Conservation (phyloP, 2,888 invertebrate genomes). For the Phalera bucephala region DNA sequence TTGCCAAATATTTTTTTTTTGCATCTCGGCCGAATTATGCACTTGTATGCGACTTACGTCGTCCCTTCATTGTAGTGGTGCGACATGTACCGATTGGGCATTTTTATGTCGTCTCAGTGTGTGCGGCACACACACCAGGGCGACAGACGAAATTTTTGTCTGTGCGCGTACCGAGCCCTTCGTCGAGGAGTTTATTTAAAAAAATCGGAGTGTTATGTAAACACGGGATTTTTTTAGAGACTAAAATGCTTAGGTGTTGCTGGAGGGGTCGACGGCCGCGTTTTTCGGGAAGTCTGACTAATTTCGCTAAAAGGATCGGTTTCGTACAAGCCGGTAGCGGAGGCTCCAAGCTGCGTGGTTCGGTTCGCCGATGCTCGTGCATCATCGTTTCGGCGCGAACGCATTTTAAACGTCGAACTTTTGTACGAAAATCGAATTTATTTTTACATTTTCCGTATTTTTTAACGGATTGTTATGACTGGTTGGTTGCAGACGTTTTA, state of each 20-base stretch:
- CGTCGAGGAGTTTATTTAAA: slow-evolving; percentile 68
- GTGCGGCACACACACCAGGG: slow-evolving; percentile 69
- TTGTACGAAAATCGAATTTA: slow-evolving; percentile 9
- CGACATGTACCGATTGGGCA: slow-evolving; percentile 79
- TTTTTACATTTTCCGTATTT: slow-evolving; percentile 3
- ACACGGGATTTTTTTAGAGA: slow-evolving; percentile 66
- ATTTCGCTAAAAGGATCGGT: slow-evolving; percentile 68
- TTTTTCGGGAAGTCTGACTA: slow-evolving; percentile 81
- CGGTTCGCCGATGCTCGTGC: slow-evolving; percentile 33
- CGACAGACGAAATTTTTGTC: slow-evolving; percentile 62
- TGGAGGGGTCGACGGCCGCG: slow-evolving; percentile 70
- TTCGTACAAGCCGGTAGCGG: slow-evolving; percentile 48
- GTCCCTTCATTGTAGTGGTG: slow-evolving; percentile 82
- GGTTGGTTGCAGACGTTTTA: slow-evolving; percentile 2
- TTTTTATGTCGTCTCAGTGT: slow-evolving; percentile 71
- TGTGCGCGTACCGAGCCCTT: slow-evolving; percentile 74
- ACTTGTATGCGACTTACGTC: slow-evolving; percentile 83
- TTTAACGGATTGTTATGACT: slow-evolving; percentile 15
- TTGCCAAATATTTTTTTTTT: slow-evolving; percentile 83
- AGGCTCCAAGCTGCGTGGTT: slow-evolving; percentile 33
- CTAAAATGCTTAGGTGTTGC: slow-evolving; percentile 78
- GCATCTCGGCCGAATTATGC: slow-evolving; percentile 84
- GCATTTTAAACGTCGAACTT: slow-evolving; percentile 41
- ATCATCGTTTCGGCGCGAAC: slow-evolving; percentile 47
- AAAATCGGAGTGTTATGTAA: slow-evolving; percentile 78